Percentiles rank a stretch among this genome's conserved stretches.
Conservation (phyloP, 2,113 vertebrate genomes). For the Rhinolophus sinicus region DNA sequence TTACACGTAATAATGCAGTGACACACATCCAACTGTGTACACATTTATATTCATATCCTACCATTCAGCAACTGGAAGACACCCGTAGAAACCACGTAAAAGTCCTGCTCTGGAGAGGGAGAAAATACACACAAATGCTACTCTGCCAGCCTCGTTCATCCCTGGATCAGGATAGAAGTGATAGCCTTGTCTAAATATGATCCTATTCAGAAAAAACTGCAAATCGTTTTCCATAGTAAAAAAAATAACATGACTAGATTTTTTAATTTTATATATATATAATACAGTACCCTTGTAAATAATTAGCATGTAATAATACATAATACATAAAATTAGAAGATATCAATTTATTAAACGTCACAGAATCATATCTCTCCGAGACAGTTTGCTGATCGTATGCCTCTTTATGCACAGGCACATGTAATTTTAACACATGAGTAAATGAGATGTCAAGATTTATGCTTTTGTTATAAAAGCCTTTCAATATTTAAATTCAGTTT, state of each 20-base stretch:
- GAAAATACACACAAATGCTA: not conserved
- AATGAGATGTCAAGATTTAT: not conserved
- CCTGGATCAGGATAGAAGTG: not conserved
- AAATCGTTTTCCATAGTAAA: not conserved
- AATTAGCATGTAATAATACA: not conserved
- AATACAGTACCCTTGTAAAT: not conserved
- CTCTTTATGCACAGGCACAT: fast-evolving
- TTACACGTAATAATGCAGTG: not conserved
- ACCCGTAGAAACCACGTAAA: not conserved
- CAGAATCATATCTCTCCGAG: not conserved
- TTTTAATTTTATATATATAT: not conserved
- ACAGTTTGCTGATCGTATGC: not conserved
- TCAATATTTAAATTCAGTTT: not conserved
- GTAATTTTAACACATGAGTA: not conserved
- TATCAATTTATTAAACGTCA: not conserved
- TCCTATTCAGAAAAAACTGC: not conserved
- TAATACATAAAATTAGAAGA: not conserved
- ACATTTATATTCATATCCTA: not conserved
- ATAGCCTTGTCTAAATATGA: not conserved
- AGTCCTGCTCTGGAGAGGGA: not conserved
- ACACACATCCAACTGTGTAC: not conserved
- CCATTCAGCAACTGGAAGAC: not conserved
- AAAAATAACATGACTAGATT: not conserved
- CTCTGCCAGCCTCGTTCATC: not conserved
- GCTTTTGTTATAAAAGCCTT: not conserved